phyloP scores from a whole-genome alignment of 2,797 vertebrate genomes.

The Argya squamiceps region DNA sequence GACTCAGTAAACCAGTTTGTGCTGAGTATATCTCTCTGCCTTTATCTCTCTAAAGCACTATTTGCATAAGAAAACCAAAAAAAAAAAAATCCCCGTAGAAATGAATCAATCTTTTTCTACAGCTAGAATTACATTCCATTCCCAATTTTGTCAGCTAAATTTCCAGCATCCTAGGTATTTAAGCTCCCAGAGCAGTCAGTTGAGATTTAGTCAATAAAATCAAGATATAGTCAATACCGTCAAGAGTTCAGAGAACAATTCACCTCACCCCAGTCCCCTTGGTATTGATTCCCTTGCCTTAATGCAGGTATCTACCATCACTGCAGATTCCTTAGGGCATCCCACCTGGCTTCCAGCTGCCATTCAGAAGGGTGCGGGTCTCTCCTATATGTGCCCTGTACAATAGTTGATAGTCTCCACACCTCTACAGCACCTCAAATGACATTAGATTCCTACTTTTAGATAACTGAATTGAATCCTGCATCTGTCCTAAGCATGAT shows the following conservation, averaged over 20 bases:
- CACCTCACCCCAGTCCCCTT: background rate
- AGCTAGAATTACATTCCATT: background rate
- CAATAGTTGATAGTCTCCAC: background rate
- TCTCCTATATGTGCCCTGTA: fast-evolving
- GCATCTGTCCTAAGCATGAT: background rate
- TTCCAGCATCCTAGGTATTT: background rate
- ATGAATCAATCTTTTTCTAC: fast-evolving
- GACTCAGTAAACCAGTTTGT: background rate
- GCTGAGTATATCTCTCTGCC: background rate
- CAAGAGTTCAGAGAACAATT: background rate
- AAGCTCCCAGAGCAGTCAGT: background rate
- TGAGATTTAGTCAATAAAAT: background rate
- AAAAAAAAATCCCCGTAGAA: background rate
- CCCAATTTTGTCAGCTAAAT: background rate
- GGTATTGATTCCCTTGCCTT: background rate
- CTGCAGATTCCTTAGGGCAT: background rate
- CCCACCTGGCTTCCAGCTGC: background rate
- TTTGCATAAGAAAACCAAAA: background rate
- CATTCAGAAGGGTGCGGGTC: background rate
- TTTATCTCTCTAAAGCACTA: background rate
- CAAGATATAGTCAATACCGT: background rate
- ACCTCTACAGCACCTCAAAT: background rate
- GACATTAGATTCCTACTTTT: background rate
- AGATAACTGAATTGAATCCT: background rate
- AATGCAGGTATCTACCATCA: background rate